Conservation (phyloP, 2,113 vertebrate species). For the Sapajus apella region DNA sequence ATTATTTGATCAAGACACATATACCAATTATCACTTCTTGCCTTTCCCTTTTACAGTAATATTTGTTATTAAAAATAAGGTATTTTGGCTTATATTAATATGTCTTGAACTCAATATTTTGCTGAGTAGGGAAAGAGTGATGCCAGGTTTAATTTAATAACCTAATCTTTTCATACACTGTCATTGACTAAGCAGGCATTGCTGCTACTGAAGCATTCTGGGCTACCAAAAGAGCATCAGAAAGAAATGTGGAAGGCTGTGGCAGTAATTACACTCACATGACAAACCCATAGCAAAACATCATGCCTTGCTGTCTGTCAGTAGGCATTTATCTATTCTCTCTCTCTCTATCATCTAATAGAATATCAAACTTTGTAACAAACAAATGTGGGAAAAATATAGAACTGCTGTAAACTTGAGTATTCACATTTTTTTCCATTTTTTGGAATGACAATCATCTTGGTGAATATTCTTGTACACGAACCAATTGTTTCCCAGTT, state of each 20-base stretch:
- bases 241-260: background rate
- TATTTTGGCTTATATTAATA: background rate
- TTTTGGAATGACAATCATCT: background rate
- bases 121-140: background rate
- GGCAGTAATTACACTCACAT: background rate
- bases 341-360: background rate
- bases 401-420: background rate
- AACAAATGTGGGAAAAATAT: background rate
- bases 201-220: background rate
- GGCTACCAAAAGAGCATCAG: background rate
- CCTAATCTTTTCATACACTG: background rate
- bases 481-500: background rate
- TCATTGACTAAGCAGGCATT: background rate
- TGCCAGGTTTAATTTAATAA: background rate
- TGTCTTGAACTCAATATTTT: background rate
- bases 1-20: background rate
- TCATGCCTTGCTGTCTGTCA: background rate
- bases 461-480: background rate
- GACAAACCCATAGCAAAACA: background rate
- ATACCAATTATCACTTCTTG: background rate
- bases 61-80: background rate
- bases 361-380: background rate
- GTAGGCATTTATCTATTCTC: background rate
- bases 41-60: background rate
- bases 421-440: background rate